Base-by-base conservation (phyloP, 2,888 invertebrate species). In the Oscheius onirici region DNA sequence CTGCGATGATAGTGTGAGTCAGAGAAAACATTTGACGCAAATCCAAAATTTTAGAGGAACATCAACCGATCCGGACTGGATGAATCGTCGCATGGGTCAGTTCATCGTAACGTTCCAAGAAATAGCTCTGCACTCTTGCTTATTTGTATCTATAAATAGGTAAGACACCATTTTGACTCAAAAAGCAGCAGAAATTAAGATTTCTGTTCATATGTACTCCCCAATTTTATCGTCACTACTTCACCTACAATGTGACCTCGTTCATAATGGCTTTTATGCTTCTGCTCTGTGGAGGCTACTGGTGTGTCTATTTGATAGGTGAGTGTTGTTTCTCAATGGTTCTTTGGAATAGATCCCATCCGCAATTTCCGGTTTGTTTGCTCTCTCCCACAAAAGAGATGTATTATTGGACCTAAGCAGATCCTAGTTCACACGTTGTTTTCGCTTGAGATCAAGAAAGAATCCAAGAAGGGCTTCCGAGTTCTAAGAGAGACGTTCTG, bases 61-160 rank as follows among this genome's bases (percentile, higher is more conserved):
- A 8, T 22, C 26, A 6, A 20, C 26, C 15, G 22, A 41, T 17
- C 13, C 28, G 11, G 34, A 66, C 13, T 54, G 52, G 52, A 1
- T 66, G 13, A 66, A 66, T 34, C 34, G 43, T n/a, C 34, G n/a
- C 5, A 52, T 66, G 66, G 66, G 66, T 13, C 66, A 66, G n/a
- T 17, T 52, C 10, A 54, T 66, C 11, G 13, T 66, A 8, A 28
- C 28, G 15, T 66, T 66, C 22, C 66, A 66, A 34, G 66, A 66
- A 54, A 43, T 66, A 3, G 52, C 66, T n/a, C 54, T 66, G 17
- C 66, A 66, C 24, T 28, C 66, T 0, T 49, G 49, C 34, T n/a
- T 66, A 10, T 66, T 66, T 41, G 54, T 66, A 49, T 66, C 66
- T 6, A 40, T 66, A 15, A 66, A 66, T 26, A 26, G 66, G 63